Percentiles rank a stretch among this genome's conserved stretches.
Conservation (phyloP, 2,797 vertebrate species). For the Channallabes apus region DNA sequence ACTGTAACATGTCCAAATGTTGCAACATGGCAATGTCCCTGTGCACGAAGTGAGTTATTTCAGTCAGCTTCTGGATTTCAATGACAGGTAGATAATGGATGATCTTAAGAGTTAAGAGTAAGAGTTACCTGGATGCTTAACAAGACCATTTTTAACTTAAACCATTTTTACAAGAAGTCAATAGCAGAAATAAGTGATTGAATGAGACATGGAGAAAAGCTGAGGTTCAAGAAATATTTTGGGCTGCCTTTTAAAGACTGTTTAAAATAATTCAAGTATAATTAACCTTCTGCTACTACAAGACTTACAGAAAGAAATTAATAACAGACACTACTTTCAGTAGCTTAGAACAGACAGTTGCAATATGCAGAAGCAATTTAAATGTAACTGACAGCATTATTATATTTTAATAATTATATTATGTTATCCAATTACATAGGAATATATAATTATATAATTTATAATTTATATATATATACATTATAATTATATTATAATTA, state of each 20-base stretch:
- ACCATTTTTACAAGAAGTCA: background rate
- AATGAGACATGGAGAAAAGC: background rate
- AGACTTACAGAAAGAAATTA: background rate
- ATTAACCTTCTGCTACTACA: background rate
- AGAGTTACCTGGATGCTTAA: background rate
- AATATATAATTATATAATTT: too few species aligned
- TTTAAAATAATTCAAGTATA: slow-evolving; percentile 1
- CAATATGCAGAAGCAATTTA: background rate
- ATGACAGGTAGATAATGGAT: background rate
- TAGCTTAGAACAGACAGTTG: background rate
- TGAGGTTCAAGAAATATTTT: background rate
- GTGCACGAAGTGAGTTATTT: background rate
- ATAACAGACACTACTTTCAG: background rate
- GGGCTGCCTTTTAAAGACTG: background rate
- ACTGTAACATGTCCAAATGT: background rate
- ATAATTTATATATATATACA: too few species aligned
- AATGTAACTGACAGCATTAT: slow-evolving; percentile 4
- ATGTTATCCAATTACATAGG: too few species aligned
- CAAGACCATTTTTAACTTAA: background rate
- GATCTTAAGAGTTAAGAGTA: too few species aligned
- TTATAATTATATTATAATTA: too few species aligned
- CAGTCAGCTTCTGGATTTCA: background rate
- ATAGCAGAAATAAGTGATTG: background rate
- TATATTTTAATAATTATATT: too few species aligned
- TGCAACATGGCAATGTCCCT: background rate